Evolutionary conservation across 2,797 vertebrate species (phyloP).

Genomic region (Malurus splendens): DNA sequence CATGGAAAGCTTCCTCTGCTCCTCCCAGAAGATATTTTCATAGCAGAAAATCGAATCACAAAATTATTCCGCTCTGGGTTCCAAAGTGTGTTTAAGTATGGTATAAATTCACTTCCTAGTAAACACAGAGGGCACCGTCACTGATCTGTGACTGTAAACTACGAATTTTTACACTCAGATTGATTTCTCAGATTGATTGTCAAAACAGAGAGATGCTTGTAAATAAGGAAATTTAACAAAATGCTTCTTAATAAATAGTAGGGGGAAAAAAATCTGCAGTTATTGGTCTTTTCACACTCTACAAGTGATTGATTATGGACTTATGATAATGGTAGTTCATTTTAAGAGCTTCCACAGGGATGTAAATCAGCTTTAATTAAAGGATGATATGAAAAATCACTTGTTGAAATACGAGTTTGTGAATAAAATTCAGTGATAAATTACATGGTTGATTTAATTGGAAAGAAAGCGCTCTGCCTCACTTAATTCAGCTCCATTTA

Average conservation of each 20-base stretch:
- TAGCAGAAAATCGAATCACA: not conserved
- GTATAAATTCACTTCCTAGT: not conserved
- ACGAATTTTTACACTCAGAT: not conserved
- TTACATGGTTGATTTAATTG: not conserved
- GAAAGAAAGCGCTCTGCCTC: not conserved
- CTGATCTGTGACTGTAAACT: not conserved
- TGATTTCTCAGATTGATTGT: not conserved
- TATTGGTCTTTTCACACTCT: not conserved
- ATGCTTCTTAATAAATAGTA: not conserved
- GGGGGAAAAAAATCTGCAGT: not conserved
- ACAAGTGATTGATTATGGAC: constrained; percentile 11
- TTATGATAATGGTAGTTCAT: not conserved
- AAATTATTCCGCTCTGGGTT: not conserved
- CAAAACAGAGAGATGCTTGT: not conserved
- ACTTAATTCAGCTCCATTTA: not conserved
- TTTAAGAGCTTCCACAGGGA: not conserved
- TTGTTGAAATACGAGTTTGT: not conserved
- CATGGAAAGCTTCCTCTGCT: not conserved
- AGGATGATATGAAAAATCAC: constrained; percentile 29
- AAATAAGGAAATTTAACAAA: not conserved
- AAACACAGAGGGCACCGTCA: not conserved
- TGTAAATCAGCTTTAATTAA: constrained; percentile 26
- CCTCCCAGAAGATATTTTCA: not conserved
- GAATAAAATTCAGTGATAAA: constrained; percentile 19
- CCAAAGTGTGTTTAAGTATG: not conserved